Evolutionary conservation across 2,113 vertebrate genomes (phyloP).

Genomic region (Mus spicilegus): DNA sequence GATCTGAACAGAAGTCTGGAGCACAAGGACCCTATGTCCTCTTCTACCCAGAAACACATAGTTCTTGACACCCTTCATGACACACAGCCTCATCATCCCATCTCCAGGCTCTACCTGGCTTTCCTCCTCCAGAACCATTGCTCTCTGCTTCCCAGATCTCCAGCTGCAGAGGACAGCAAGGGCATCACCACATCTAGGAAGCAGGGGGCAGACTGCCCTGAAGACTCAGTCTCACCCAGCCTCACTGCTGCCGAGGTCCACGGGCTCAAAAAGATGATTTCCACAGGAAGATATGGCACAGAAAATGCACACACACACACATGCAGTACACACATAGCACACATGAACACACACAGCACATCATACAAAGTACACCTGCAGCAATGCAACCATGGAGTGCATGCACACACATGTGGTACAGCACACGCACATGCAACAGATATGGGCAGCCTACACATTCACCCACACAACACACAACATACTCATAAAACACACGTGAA

Average conservation of each 20-base stretch:
- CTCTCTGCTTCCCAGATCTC: not conserved
- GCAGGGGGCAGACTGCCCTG: not conserved
- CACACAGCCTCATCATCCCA: not conserved
- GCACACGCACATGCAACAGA: not conserved
- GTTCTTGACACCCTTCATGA: not conserved
- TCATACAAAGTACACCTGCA: not conserved
- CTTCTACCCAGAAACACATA: not conserved
- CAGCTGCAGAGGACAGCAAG: not conserved
- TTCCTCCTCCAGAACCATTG: not conserved
- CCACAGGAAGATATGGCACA: conserved; percentile 39
- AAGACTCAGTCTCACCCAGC: not conserved
- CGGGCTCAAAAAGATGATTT: not conserved
- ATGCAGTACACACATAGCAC: not conserved
- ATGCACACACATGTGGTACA: not conserved
- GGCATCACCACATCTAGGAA: not conserved
- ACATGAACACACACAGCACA: not conserved
- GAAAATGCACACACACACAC: not conserved
- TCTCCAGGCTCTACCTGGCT: not conserved
- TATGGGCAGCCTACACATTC: too few species aligned
- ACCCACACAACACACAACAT: too few species aligned
- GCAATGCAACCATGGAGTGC: not conserved
- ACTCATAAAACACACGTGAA: not conserved
- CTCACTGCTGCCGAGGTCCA: not conserved
- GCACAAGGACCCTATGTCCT: not conserved
- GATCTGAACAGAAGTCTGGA: not conserved